Conservation (phyloP, 2,113 vertebrate species). For the Gasterosteus aculeatus region DNA sequence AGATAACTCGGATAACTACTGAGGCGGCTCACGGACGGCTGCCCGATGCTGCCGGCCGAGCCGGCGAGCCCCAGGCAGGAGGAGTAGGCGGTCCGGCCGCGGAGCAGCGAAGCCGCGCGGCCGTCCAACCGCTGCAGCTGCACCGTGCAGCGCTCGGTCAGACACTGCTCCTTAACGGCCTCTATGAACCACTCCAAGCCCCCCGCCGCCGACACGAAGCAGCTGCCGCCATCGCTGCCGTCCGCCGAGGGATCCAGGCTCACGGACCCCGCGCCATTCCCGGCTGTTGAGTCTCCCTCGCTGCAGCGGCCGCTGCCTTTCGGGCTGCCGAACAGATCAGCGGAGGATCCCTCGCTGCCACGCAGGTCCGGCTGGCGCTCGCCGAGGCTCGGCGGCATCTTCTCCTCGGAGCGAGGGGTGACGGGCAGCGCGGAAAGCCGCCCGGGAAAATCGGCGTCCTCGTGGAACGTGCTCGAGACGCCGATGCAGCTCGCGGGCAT, state of each 20-base stretch:
- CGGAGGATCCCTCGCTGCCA: constrained; percentile 19
- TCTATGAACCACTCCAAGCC: constrained; percentile 56
- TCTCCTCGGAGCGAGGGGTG: constrained; percentile 9
- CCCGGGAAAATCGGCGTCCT: constrained; percentile 2
- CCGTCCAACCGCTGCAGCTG: constrained; percentile 53
- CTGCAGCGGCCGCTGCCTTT: not conserved
- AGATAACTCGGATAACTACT: not conserved
- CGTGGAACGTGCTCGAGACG: constrained; percentile 33
- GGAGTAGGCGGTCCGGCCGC: constrained; percentile 33
- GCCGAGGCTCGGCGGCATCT: not conserved
- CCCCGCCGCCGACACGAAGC: constrained; percentile 51
- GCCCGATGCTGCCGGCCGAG: not conserved
- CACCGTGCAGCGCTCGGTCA: constrained; percentile 60
- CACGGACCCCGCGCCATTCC: not conserved
- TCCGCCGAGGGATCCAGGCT: constrained; percentile 21
- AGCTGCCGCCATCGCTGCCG: constrained; percentile 21
- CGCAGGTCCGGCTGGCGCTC: not conserved
- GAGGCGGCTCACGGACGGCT: not conserved
- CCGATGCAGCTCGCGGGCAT: constrained; percentile 34
- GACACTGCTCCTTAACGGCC: constrained; percentile 62
- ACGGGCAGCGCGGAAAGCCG: not conserved
- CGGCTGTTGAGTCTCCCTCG: not conserved
- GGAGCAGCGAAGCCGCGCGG: constrained; percentile 22
- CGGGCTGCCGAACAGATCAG: constrained; percentile 9
- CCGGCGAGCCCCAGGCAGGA: constrained; percentile 51